These are phyloP conservation scores for Meloidogyne floridensis DNA, from an alignment of 1,140 invertebrate species.

Conservation along the genomic window DNA sequence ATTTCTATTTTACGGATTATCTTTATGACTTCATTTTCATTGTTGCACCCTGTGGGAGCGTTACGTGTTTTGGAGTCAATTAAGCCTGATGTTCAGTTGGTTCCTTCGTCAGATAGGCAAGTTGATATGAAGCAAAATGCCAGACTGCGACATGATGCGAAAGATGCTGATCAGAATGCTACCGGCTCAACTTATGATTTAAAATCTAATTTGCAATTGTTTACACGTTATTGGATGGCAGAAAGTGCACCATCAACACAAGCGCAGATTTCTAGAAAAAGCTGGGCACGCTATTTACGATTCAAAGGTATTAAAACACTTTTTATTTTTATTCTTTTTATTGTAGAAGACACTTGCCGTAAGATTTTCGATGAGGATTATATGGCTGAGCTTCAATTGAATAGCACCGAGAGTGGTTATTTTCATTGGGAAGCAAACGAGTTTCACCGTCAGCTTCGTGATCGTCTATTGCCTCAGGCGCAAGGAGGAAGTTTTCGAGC, in stretches of 20 bases:
- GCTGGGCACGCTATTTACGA: conserved; percentile 14
- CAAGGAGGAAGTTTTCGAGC: neutral
- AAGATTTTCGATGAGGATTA: conserved; percentile 4
- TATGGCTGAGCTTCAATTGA: conserved; percentile 23
- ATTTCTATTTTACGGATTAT: neutral
- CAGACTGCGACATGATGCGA: neutral
- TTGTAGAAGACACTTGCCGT: conserved; percentile 23
- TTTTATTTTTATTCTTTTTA: neutral
- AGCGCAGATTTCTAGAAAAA: conserved; percentile 23
- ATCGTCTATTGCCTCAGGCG: conserved; percentile 17
- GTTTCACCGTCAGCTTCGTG: conserved; percentile 23
- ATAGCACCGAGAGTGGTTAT: conserved; percentile 27
- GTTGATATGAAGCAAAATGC: neutral
- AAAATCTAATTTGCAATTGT: neutral
- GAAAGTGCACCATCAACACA: conserved; percentile 16
- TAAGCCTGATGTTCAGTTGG: neutral
- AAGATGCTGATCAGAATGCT: neutral
- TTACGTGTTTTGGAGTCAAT: neutral
- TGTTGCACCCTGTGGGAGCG: neutral
- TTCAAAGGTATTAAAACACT: conserved; percentile 3
- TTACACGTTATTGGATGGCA: neutral
- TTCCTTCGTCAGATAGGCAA: neutral
- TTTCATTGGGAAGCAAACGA: conserved; percentile 31
- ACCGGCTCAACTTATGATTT: neutral
- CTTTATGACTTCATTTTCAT: neutral